Evolutionary conservation across 2,888 invertebrate genomes (phyloP), one percentile per base, ranked within the genome.

Genomic region (Rhorus exstirpatorius): DNA sequence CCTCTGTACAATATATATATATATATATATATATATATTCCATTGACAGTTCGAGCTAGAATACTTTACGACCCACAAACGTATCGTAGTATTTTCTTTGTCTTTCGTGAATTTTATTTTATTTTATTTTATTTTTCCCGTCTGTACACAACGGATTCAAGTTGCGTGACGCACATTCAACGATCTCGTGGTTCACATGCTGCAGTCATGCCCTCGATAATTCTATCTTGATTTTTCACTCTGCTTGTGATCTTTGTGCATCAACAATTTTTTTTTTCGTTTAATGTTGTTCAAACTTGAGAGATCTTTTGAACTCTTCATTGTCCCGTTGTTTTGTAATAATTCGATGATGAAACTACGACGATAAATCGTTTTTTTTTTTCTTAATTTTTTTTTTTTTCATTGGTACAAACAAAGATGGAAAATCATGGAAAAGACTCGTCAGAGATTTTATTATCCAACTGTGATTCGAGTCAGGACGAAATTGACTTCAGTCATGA

Each of bases 241-340:
- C 65, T 24, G 49, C n/a, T 65, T 49, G 49, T 61, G 67, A 67
- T 65, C 51, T 17, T 38, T 3, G 38, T 41, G 38, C n/a, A n/a
- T n/a, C n/a, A n/a, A 41, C 24, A 21, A 24, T 14, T 35, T 14
- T 10, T 76, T 31, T 31, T 49, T 49, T 31, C 49, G 58, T 76
- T 41, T 70, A 61, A 70, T 70, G 49, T 63, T 53, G 41, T 35
- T n/a, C 51, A 10, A 60, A 24, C 55, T 41, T 26, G 24, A 55
- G 51, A 38, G 17, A 31, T 19, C 24, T 31, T 31, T 12, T 53
- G 61, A 41, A 53, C 53, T 70, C 38, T 60, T n/a, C n/a, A 61
- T 78, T 63, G 68, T 63, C n/a, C 41, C 31, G 4, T 26, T 10
- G 38, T 31, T 31, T 35, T 21, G 21, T 60, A 60, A 49, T 8